Conservation (phyloP, 2,113 vertebrate species). For the Varanus salvator region DNA sequence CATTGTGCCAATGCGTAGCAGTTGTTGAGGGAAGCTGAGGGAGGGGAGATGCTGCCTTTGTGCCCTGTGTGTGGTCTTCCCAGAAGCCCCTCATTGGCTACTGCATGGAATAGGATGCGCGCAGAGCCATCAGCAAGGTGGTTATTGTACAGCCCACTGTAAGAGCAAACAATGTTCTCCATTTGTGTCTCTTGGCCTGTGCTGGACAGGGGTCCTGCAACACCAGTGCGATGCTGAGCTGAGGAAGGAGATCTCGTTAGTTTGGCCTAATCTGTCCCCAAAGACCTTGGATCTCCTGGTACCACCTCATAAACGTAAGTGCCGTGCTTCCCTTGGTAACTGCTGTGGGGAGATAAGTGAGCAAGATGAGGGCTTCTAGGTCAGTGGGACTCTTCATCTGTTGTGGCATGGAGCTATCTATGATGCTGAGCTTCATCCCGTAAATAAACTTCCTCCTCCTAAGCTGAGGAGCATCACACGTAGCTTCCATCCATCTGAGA, state of each 20-base stretch:
- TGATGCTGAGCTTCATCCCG: no score
- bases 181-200: background rate
- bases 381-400: no score
- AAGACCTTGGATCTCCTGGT: constrained; percentile 94
- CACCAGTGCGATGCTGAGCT: constrained; percentile 89
- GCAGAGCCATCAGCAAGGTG: no score
- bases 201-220: constrained; percentile 87
- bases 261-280: constrained; percentile 94
- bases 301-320: constrained; percentile 93
- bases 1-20: background rate
- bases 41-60: background rate
- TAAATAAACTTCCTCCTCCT: no score
- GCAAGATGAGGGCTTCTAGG: no score
- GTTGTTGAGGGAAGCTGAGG: background rate
- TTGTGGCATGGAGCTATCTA: no score
- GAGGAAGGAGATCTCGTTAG: constrained; percentile 89
- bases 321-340: background rate
- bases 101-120: background rate
- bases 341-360: background rate
- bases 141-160: background rate
- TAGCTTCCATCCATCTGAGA: no score
- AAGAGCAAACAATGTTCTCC: fast-evolving
- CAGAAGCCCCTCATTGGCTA: background rate
- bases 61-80: background rate
- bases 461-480: no score